Evolutionary conservation across 2,888 invertebrate species (phyloP), one percentile per base, ranked within the genome.

Genomic region (Clivina fossor): DNA sequence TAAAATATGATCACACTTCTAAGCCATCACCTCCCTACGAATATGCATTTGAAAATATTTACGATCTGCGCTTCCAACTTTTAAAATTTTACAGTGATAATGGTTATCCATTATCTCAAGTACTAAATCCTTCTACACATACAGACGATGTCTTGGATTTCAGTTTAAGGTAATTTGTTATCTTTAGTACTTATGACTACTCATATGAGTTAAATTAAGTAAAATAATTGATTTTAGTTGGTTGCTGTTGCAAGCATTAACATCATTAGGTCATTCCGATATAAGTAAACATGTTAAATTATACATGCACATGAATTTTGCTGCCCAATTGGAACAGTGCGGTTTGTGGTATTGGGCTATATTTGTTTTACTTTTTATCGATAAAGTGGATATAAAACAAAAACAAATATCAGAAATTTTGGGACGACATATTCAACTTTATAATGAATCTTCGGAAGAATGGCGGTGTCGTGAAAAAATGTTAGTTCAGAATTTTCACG

Each of bases 341-440:
- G 91, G 88, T 0, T 74, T 86, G 19, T 96, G 94, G 92, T 87
- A 93, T 33, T 89, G 91, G 83, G 86, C 94, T 0, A 79, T 91
- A 19, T 93, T 89, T 70, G 89, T 88, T 0, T 74, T 92, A 18
- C 69, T 85, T 1, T 86, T 88, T 69, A 77, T 88, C 11, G 79
- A 83, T 8, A 76, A 87, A 55, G 72, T 71, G 2, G 58, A 62
- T 2, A 68, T 83, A 4, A 83, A 89, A 4, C 80, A 80, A 60
- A 77, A 80, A 26, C 78, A 85, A 0, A 81, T 93, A 4, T 81
- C 82, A 61, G 81, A 82, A 44, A 75, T 90, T 40, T 66, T 94
- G 4, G 81, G 83, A 15, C 82, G 90, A 1, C 84, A 92, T 73
- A 80, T 89, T 18, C n/a, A 38, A 4, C 76, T 80, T 2, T 70